Evolutionary conservation across 1,140 invertebrate genomes (phyloP), one percentile per base, ranked within the genome.

Genomic region (Zelostemma sp.): DNA sequence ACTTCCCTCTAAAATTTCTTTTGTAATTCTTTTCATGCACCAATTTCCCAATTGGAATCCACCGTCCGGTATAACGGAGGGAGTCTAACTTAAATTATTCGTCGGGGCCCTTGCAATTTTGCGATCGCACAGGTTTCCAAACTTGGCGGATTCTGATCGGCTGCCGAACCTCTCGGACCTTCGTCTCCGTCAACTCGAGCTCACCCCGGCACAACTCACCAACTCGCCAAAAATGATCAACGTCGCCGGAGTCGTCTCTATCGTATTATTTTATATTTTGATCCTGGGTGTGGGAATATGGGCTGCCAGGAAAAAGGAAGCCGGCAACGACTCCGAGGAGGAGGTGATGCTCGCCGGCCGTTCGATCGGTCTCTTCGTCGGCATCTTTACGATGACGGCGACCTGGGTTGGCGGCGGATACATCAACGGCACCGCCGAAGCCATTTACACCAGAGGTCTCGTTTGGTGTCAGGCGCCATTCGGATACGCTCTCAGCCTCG

Each of bases 401-500:
- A 99, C 97, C 14, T 99, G 97, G 97, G 97, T 99, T 11, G 97
- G 97, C 55, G 97, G 97, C 28, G 97, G 97, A 21, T 99, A 99
- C 87, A 99, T 99, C 79, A 99, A 99, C 82, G 97, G 97, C 63
- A 98, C 97, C 45, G 97, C 97, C 1, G 97, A 99, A 86, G 93
- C 93, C 2, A 95, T 98, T 67, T 98, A 97, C 85, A 96, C 93
- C 11, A 90, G 87, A 49, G 97, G 97, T 0, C 84, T 99, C 60
- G 89, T 98, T 1, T 98, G 97, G 94, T 98, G 96, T 81, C 97
- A 99, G 86, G 97, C 97, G 31, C 97, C 97, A 0, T 95, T 99
- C 81, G 97, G 97, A 61, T 99, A 99, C 85, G 93, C 97, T 1
- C 88, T 98, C 12, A 97, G 95, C 70, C 89, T 99, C 14, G 92